These are phyloP conservation scores for Melanophora roralis DNA, from an alignment of 2,888 invertebrate species.

Conservation along the genomic window DNA sequence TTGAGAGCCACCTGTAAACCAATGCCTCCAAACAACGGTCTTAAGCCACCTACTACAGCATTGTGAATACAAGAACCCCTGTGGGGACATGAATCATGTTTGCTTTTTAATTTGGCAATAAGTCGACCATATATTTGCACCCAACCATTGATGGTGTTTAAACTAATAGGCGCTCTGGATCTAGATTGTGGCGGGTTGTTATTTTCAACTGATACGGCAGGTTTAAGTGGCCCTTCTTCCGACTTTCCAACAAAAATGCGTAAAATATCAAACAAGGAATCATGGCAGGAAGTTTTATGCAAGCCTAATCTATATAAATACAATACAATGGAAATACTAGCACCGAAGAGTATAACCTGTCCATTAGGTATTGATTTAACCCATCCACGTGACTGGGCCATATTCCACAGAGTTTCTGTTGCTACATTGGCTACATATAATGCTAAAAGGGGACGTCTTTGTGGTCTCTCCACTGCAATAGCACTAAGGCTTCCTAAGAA, in stretches of 20 bases:
- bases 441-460: slow-evolving; percentile 84
- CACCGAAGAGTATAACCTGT: slow-evolving; percentile 83
- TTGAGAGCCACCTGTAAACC: slow-evolving; percentile 81
- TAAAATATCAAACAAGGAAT: slow-evolving; percentile 80
- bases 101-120: slow-evolving; percentile 78
- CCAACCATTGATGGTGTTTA: slow-evolving; percentile 67
- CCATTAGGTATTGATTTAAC: slow-evolving; percentile 81
- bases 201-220: background rate
- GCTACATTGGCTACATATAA: slow-evolving; percentile 91
- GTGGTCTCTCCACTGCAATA: slow-evolving; percentile 86
- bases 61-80: slow-evolving; percentile 81
- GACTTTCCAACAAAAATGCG: slow-evolving; percentile 82
- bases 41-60: slow-evolving; percentile 78
- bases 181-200: background rate
- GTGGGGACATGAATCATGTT: slow-evolving; percentile 80
- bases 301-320: slow-evolving; percentile 80
- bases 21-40: slow-evolving; percentile 81
- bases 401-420: slow-evolving; percentile 86
- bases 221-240: slow-evolving; percentile 78
- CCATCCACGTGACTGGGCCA: slow-evolving; percentile 82
- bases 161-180: slow-evolving; percentile 66
- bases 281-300: slow-evolving; percentile 77
- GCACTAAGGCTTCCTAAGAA: slow-evolving; percentile 85
- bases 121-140: slow-evolving; percentile 71
- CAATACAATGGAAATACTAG: slow-evolving; percentile 80